Evolutionary conservation across 2,113 vertebrate genomes (phyloP).

Genomic region (Romanogobio albipinnatus): DNA sequence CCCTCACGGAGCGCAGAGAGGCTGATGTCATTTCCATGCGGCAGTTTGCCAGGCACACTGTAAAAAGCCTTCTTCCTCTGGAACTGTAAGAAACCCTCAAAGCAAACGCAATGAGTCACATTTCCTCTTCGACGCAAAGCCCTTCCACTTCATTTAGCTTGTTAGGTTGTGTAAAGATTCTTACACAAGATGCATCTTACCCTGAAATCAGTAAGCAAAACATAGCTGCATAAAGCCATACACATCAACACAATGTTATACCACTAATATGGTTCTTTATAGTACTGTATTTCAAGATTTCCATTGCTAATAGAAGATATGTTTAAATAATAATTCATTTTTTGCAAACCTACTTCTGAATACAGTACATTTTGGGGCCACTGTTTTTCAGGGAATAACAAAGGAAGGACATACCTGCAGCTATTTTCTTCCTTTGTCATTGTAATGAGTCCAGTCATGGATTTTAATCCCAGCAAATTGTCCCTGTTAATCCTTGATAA

Average conservation of each 20-base stretch:
- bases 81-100: conserved; percentile 30
- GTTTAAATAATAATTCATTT: neutral
- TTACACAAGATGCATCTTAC: conserved; percentile 5
- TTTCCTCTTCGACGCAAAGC: conserved; percentile 40
- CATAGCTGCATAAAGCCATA: neutral
- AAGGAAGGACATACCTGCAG: neutral
- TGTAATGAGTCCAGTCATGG: conserved; percentile 57
- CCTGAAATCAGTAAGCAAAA: conserved; percentile 33
- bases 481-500: conserved; percentile 75
- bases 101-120: conserved; percentile 45
- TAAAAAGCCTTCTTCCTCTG: conserved; percentile 39
- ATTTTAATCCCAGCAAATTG: conserved; percentile 78
- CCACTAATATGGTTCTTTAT: neutral
- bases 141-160: conserved; percentile 52
- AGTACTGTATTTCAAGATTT: neutral
- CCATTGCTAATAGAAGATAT: neutral
- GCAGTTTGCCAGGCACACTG: conserved; percentile 28
- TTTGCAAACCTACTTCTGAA: too few species aligned
- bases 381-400: neutral
- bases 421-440: neutral
- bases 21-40: conserved; percentile 51
- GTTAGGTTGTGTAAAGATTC: conserved; percentile 4
- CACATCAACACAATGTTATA: neutral
- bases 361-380: too few species aligned
- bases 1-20: conserved; percentile 31